Evolutionary conservation across 2,888 invertebrate genomes (phyloP).

Genomic region (Rhagonycha fulva): DNA sequence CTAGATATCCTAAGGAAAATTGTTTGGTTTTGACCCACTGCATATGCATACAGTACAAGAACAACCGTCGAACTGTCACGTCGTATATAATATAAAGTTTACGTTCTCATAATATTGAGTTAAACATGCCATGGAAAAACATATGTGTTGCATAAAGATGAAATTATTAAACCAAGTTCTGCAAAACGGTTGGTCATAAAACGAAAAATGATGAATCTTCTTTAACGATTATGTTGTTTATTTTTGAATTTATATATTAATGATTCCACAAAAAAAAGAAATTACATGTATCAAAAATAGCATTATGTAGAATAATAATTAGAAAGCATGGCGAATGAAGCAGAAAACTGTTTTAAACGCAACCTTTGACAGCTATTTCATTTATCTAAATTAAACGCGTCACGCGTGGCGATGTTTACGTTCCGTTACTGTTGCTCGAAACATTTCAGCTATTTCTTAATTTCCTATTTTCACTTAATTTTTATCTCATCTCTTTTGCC

Average conservation of each 20-base stretch:
- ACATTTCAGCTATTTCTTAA: conserved; percentile 27
- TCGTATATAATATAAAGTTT: background rate
- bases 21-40: background rate
- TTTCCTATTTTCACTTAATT: background rate
- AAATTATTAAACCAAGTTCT: background rate
- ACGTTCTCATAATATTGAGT: background rate
- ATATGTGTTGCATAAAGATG: background rate
- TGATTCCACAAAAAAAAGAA: conserved; percentile 2
- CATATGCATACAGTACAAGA: background rate
- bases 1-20: background rate
- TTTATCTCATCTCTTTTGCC: background rate
- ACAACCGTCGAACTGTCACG: background rate
- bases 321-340: conserved; percentile 32
- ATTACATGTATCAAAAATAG: conserved; percentile 25
- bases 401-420: conserved; percentile 30
- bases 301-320: conserved; percentile 24
- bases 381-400: conserved; percentile 33
- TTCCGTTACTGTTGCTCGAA: conserved; percentile 26
- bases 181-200: background rate
- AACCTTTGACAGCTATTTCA: conserved; percentile 32
- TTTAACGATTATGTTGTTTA: background rate
- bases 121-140: background rate
- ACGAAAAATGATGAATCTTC: background rate
- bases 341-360: conserved; percentile 32
- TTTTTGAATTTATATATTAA: background rate